Evolutionary conservation across 2,888 invertebrate genomes (phyloP).

Genomic region (Agrotis ipsilon): DNA sequence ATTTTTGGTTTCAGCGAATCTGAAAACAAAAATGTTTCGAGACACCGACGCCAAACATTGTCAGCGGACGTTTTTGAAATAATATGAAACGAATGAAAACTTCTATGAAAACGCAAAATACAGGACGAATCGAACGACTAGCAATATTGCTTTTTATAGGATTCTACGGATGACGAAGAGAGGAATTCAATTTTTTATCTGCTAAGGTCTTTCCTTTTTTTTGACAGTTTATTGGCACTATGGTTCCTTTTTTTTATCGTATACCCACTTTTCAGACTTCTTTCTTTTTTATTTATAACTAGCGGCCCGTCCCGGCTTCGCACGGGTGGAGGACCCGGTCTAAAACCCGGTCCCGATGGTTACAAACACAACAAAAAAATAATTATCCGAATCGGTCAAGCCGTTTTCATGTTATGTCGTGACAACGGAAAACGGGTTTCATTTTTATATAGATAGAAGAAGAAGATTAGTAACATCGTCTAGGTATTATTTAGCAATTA

Average conservation of each 20-base stretch:
- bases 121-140: constrained; percentile 6
- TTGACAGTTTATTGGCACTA: too few species aligned
- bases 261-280: background rate
- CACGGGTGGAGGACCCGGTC: too few species aligned
- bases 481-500: too few species aligned
- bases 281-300: background rate
- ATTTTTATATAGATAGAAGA: too few species aligned
- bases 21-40: constrained; percentile 45
- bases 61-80: constrained; percentile 53
- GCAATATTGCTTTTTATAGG: constrained; percentile 17
- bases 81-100: constrained; percentile 48
- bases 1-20: constrained; percentile 18
- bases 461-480: background rate
- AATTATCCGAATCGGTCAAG: too few species aligned
- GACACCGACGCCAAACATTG: constrained; percentile 35
- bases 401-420: too few species aligned
- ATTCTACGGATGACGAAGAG: background rate
- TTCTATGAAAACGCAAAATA: constrained; percentile 27
- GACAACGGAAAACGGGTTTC: too few species aligned
- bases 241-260: background rate
- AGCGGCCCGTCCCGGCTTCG: too few species aligned
- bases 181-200: background rate
- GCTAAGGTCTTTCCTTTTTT: background rate
- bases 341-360: too few species aligned
- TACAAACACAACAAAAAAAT: too few species aligned